Evolutionary conservation across 2,888 invertebrate genomes (phyloP), one percentile per base, ranked within the genome.

Genomic region (Iselma pallidipennis): DNA sequence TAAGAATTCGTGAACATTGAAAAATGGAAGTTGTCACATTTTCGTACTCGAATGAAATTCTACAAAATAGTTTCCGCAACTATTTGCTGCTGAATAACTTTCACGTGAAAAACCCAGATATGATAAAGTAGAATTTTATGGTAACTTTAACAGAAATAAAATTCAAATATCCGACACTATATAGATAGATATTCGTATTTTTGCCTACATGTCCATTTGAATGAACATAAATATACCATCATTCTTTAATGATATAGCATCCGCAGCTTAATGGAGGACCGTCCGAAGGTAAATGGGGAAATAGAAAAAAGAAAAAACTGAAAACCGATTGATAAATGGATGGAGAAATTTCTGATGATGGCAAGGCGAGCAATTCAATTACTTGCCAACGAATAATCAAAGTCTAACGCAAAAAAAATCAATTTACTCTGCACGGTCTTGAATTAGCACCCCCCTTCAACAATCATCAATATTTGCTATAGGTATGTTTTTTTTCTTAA

Each of bases 321-420:
- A 6, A 5, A 33, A 16, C 14, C 16, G 25, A 7, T 37, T 56
- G 54, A 54, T 54, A 54, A 54, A 54, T 31, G 48, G 31, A 49
- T 49, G 31, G 33, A 9, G 50, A 50, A 37, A 37, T 23, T 48
- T 28, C 28, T 25, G 25, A 42, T 19, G 31, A 42, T 21, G 12
- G 21, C 33, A 23, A 28, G 49, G 21, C 28, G 23, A 57, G 12
- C 16, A 57, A 57, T 57, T 26, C 51, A 57, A 57, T 57, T 51
- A 50, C 9, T 2, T 16, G 9, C 7, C 6, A 14, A 19, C 7
- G 16, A 7, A 37, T 37, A 37, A 37, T 37, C 16, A 37, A 5
- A 37, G 7, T 7, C 33, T 33, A 16, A 37, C 4, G 4, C 14
- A 33, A 33, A 33, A 14, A 33, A 33, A 33, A 33, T n/a, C 31